phyloP scores from a whole-genome alignment of 2,797 vertebrate genomes.

The Nasua narica region DNA sequence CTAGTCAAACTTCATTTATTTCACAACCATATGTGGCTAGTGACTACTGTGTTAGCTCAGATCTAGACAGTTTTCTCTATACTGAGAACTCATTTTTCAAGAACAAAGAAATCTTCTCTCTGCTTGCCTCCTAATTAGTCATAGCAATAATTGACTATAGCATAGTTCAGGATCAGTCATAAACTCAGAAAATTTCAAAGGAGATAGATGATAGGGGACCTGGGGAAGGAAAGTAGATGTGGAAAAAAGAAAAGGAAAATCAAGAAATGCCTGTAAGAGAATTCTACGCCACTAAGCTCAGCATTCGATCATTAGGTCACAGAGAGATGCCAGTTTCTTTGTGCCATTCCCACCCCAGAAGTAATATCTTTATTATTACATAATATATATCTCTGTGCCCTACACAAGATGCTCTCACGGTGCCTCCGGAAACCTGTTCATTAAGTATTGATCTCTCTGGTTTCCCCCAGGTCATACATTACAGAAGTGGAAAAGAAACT shows the following conservation, averaged over 20 bases:
- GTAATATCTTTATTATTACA: not conserved
- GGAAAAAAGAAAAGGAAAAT: not conserved
- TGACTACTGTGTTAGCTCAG: not conserved
- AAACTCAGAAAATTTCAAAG: constrained; percentile 60
- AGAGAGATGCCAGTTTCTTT: not conserved
- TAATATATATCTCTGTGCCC: not conserved
- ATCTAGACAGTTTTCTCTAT: not conserved
- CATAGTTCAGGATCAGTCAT: constrained; percentile 26
- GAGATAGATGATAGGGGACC: not conserved
- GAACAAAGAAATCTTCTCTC: constrained; percentile 31
- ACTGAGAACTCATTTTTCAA: constrained; percentile 39
- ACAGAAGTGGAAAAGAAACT: not conserved
- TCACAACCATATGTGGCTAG: not conserved
- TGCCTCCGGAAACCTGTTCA: not conserved
- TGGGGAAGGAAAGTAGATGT: not conserved
- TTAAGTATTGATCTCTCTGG: not conserved
- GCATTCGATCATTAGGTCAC: not conserved
- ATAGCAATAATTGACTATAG: constrained; percentile 22
- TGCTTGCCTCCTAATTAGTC: constrained; percentile 33
- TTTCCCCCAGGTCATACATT: not conserved
- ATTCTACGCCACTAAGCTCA: not conserved
- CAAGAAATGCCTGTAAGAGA: not conserved
- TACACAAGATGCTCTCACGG: not conserved
- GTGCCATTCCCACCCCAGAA: not conserved
- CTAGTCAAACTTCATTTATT: not conserved